These are phyloP conservation scores for Tetramorium simillimum DNA, from an alignment of 1,140 invertebrate genomes.

Conservation along the genomic window DNA sequence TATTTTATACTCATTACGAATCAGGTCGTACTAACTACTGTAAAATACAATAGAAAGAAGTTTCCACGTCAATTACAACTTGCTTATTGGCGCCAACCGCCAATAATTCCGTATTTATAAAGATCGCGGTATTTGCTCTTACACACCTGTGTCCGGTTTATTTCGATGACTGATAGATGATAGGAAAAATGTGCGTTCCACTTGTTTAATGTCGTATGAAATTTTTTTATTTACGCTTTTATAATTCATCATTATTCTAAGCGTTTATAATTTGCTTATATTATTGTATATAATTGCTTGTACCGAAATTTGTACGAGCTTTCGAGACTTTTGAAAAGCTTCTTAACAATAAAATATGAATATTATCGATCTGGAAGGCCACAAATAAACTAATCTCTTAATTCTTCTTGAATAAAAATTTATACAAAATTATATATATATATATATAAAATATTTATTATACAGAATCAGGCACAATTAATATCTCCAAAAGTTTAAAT, in stretches of 20 bases:
- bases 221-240: background rate
- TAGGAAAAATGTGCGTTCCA: background rate
- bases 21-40: background rate
- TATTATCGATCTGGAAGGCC: too few relatives aligned
- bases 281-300: too few relatives aligned
- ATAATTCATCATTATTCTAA: background rate
- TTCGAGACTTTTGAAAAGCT: too few relatives aligned
- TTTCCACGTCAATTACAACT: conserved; percentile 16
- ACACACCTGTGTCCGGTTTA: background rate
- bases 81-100: background rate
- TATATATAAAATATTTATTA: background rate
- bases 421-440: too few relatives aligned
- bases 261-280: too few relatives aligned
- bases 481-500: background rate
- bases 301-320: too few relatives aligned
- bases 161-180: background rate
- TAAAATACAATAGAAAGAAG: background rate
- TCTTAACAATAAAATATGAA: too few relatives aligned
- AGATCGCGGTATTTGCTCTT: background rate
- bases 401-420: too few relatives aligned
- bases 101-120: conserved; percentile 8
- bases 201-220: background rate
- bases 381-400: too few relatives aligned
- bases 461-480: background rate
- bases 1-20: background rate